phyloP scores from a whole-genome alignment of 2,113 vertebrate species.

The Tor tambroides region DNA sequence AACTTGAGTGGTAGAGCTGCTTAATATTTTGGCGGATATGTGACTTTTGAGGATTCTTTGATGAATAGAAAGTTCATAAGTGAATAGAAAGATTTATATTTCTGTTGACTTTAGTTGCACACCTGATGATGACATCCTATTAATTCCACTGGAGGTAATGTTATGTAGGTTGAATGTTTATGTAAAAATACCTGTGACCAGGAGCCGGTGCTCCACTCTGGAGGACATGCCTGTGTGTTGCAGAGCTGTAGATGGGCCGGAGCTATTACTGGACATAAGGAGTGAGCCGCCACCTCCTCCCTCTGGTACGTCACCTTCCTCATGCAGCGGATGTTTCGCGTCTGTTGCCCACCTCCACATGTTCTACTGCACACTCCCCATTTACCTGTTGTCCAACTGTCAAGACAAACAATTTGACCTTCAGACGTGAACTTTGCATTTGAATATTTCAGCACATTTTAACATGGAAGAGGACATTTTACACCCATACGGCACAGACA shows the following conservation, averaged over 20 bases:
- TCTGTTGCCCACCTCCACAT: constrained; percentile 90
- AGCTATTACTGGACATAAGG: constrained; percentile 86
- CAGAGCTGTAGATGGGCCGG: constrained; percentile 85
- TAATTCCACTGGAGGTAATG: neutral
- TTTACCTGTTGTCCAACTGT: constrained; percentile 86
- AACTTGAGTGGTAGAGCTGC: neutral
- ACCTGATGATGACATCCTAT: neutral
- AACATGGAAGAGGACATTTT: neutral
- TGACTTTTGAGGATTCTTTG: neutral
- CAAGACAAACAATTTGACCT: neutral
- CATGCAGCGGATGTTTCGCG: constrained; percentile 82
- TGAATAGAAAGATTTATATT: too few species aligned
- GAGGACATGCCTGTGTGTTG: constrained; percentile 85
- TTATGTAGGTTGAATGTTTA: constrained; percentile 7
- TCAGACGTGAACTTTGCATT: neutral
- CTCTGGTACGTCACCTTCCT: constrained; percentile 87
- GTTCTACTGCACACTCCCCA: constrained; percentile 87
- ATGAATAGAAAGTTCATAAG: neutral
- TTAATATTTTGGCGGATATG: neutral
- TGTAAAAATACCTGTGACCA: constrained; percentile 89
- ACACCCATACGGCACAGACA: neutral
- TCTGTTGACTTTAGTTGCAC: neutral
- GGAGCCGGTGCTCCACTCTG: constrained; percentile 83
- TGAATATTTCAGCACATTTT: neutral
- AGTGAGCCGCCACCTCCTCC: constrained; percentile 81